Base-by-base conservation (phyloP, 2,888 invertebrate species). In the Sisyra nigra region DNA sequence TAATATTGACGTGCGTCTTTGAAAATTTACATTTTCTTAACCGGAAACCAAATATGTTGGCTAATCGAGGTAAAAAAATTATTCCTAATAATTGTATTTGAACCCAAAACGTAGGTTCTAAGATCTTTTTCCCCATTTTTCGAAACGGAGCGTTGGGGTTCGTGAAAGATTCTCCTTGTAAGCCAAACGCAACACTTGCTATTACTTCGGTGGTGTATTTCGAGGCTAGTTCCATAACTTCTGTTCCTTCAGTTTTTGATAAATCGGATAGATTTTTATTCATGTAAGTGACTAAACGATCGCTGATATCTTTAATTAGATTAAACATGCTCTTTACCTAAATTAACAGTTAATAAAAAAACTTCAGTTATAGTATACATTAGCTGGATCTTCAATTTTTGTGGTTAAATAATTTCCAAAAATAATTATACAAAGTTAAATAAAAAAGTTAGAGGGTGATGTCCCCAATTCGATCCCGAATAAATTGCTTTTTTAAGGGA, bases 291-390 rank as follows among this genome's bases (percentile, higher is more conserved):
- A 59, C 56, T 47, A 73, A 52, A 34, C 57, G 56, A 5, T 58
- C 49, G 8, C 63, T 58, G 5, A 68, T 66, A 14, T 63, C 58
- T 11, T 56, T 53, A 6, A 72, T 61, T 3, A 69, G 55, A 0
- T 65, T 60, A 46, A 66, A 68, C 50, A 69, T 64, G 0, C 63
- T 55, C 49, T 69, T 72, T 19, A 66, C 60, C 58, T 59, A 35
- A 39, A 53, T 13, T 13, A 13, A 33, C 3, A 33, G 33, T 3
- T 9, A 30, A n/a, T 30, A 30, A 30, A 30, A 30, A 30, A 30
- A 30, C 8, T 30, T 9, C 31, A 30, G n/a, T 9, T 30, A 30
- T 30, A n/a, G n/a, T n/a, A n/a, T n/a, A n/a, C n/a, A n/a, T n/a
- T n/a, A n/a, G n/a, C n/a, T n/a, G n/a, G n/a, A n/a, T n/a, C n/a